phyloP scores from a whole-genome alignment of 2,797 vertebrate genomes.

The Adelosebastes latens region DNA sequence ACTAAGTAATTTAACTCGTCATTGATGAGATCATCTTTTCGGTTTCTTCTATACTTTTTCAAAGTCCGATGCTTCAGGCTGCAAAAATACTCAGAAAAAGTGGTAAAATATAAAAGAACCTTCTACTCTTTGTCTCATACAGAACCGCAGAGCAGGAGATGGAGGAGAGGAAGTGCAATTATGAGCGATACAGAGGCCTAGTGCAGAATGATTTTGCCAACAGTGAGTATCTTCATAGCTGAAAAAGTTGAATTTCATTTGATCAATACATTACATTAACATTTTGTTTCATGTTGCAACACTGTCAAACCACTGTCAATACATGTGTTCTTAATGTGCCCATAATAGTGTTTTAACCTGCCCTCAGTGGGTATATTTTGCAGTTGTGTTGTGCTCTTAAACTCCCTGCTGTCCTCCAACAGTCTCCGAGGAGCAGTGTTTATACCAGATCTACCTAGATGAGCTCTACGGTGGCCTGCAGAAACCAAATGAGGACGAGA shows the following conservation, averaged over 20 bases:
- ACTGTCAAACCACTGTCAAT: neutral
- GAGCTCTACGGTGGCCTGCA: conserved; percentile 95
- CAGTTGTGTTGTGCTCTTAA: conserved; percentile 22
- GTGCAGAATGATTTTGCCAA: conserved; percentile 98
- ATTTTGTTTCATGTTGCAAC: neutral
- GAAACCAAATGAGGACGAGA: conserved; percentile 95
- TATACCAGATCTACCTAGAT: conserved; percentile 98
- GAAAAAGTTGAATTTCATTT: neutral
- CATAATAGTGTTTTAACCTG: neutral
- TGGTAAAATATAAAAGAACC: neutral
- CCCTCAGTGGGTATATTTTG: conserved; percentile 50
- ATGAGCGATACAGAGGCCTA: conserved; percentile 94
- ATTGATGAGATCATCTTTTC: neutral
- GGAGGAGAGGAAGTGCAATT: conserved; percentile 95
- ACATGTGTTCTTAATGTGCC: neutral
- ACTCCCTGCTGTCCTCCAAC: conserved; percentile 42
- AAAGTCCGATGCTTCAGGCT: neutral
- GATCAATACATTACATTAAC: neutral
- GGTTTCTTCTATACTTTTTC: neutral
- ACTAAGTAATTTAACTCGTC: neutral
- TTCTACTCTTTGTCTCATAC: conserved; percentile 23
- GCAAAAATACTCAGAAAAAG: neutral
- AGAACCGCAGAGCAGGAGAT: conserved; percentile 93
- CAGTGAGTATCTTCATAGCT: conserved; percentile 85
- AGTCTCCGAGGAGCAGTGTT: conserved; percentile 98